These are phyloP conservation scores for Gortyna flavago DNA, from an alignment of 2,888 invertebrate species.

Conservation along the genomic window DNA sequence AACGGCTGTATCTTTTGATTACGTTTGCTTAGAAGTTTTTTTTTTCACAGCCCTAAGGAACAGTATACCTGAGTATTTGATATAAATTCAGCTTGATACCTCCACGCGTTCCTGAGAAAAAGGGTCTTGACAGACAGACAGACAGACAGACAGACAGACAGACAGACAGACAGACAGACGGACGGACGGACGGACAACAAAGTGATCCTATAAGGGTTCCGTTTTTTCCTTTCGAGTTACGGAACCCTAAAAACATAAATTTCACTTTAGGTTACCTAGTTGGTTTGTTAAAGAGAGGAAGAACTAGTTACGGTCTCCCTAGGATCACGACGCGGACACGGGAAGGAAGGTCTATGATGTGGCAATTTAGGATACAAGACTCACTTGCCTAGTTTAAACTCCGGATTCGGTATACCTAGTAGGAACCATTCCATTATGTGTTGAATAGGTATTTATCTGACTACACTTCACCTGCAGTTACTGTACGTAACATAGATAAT, in stretches of 20 bases:
- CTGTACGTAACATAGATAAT: not conserved
- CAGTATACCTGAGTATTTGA: too few species aligned
- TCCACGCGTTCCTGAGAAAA: too few species aligned
- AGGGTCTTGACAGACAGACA: too few species aligned
- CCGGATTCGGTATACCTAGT: conserved; percentile 7
- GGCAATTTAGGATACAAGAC: conserved; percentile 35
- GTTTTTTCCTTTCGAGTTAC: too few species aligned
- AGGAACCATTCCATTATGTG: conserved; percentile 9
- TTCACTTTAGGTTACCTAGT: conserved; percentile 21
- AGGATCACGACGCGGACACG: conserved; percentile 13
- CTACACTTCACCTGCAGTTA: not conserved
- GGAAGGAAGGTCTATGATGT: conserved; percentile 48
- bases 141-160: too few species aligned
- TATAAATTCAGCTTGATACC: too few species aligned
- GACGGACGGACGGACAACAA: too few species aligned
- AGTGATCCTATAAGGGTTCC: too few species aligned
- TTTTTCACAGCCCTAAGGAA: too few species aligned
- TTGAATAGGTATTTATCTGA: conserved; percentile 1
- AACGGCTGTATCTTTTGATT: too few species aligned
- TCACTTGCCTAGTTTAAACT: conserved; percentile 13
- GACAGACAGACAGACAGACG: too few species aligned
- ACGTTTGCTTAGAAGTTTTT: too few species aligned
- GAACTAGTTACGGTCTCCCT: conserved; percentile 43
- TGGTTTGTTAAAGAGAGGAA: conserved; percentile 80
- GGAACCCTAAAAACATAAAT: conserved; percentile 26